Conservation (phyloP, 2,888 invertebrate genomes). For the Diplolepis rosae region DNA sequence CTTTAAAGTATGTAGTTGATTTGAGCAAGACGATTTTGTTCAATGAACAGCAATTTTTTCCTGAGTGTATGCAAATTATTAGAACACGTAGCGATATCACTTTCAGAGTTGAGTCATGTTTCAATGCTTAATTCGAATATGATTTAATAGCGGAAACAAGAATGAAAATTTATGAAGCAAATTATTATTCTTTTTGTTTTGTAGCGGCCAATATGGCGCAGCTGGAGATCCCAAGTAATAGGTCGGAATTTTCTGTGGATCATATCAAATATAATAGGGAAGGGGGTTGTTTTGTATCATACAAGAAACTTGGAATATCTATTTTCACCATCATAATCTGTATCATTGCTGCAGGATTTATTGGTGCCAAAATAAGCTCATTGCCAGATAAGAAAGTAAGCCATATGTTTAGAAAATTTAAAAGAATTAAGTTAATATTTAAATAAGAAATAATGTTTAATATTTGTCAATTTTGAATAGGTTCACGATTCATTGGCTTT, state of each 20-base stretch:
- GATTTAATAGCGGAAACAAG: no score
- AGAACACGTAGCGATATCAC: no score
- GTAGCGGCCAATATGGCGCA: conserved; percentile 29
- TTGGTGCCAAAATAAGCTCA: conserved; percentile 62
- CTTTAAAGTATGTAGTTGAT: no score
- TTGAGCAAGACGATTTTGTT: no score
- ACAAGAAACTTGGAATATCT: conserved; percentile 75
- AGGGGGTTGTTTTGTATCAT: conserved; percentile 79
- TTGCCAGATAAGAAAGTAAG: conserved; percentile 54
- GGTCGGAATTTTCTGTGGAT: conserved; percentile 76
- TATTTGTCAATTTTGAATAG: conserved; percentile 23
- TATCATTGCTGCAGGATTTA: conserved; percentile 60
- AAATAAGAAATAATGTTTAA: not conserved
- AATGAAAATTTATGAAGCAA: no score
- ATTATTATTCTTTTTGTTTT: not conserved
- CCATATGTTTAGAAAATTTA: not conserved
- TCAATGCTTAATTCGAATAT: no score
- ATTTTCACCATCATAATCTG: conserved; percentile 57
- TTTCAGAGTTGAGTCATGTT: no score
- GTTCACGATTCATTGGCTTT: conserved; percentile 52
- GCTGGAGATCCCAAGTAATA: conserved; percentile 34
- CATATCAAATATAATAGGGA: conserved; percentile 77
- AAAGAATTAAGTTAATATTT: not conserved
- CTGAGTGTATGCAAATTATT: no score
- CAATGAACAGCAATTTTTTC: no score